Evolutionary conservation across 35 echinoderm and acorn worm genomes (phyloP).

Genomic region (Ophioderma brevispina): DNA sequence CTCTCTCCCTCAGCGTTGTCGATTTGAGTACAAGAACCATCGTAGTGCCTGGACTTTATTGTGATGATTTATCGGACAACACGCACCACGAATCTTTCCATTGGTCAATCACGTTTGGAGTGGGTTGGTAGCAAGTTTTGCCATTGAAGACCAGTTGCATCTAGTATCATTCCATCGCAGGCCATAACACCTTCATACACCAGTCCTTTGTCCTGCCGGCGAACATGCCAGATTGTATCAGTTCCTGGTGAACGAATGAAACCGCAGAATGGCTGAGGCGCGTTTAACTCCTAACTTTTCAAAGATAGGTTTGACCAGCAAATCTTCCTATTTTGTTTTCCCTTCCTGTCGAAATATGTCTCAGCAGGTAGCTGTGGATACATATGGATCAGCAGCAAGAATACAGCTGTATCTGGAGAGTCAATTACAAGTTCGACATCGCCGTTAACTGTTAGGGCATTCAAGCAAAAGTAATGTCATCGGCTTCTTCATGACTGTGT

Average conservation of each 20-base stretch:
- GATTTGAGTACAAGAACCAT: slow-evolving; percentile 12
- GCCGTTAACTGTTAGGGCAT: neutral
- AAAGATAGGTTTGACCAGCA: slow-evolving; percentile 4
- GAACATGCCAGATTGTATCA: slow-evolving; percentile 16
- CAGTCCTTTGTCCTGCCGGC: slow-evolving; percentile 10
- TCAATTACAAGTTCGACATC: neutral
- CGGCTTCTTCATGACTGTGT: slow-evolving; percentile 2
- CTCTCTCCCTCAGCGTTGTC: neutral
- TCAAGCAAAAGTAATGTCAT: neutral
- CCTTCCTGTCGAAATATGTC: slow-evolving; percentile 10
- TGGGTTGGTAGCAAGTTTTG: neutral
- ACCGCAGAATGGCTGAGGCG: slow-evolving; percentile 14
- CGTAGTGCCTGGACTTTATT: neutral
- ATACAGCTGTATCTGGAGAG: neutral
- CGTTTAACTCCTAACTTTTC: slow-evolving; percentile 12
- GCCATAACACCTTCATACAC: slow-evolving; percentile 35
- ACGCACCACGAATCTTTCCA: slow-evolving; percentile 11
- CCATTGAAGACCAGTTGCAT: neutral
- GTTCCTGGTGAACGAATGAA: slow-evolving; percentile 15
- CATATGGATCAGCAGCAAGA: neutral
- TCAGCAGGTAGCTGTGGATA: slow-evolving; percentile 16
- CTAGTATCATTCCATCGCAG: neutral
- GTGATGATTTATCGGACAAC: neutral
- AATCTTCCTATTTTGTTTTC: slow-evolving; percentile 5
- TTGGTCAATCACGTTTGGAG: slow-evolving; percentile 4